A percentile compares a stretch with the other conserved stretches of the same genome.
These are phyloP conservation scores for Minunthozetes semirufus DNA, from an alignment of 2,888 invertebrate genomes.

Conservation along the genomic window DNA sequence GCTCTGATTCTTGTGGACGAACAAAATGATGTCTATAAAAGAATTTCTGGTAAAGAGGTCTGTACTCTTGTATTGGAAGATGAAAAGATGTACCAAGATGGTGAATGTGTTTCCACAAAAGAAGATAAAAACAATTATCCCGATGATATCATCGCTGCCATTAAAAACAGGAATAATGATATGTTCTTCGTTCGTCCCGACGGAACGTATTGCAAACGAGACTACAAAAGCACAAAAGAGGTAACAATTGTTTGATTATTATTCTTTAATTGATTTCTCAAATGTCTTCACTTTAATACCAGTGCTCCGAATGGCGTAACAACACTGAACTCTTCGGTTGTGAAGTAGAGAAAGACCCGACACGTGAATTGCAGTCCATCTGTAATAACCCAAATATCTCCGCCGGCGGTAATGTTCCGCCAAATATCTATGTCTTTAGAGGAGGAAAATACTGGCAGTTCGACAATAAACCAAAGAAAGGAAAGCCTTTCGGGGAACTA, in stretches of 20 bases:
- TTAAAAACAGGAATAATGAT: not conserved
- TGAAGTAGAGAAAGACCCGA: not conserved
- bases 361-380: not conserved
- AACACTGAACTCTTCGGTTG: constrained; percentile 8
- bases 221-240: not conserved
- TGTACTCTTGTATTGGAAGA: constrained; percentile 1
- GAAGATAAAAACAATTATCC: constrained; percentile 8
- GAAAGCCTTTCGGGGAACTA: not conserved
- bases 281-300: not conserved
- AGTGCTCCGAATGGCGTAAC: constrained; percentile 5
- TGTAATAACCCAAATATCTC: not conserved
- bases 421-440: constrained; percentile 4
- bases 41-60: not conserved
- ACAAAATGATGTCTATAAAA: not conserved
- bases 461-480: not conserved
- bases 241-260: not conserved
- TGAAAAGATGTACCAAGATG: not conserved
- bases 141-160: not conserved
- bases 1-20: not conserved
- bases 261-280: not conserved
- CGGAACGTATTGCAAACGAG: not conserved
- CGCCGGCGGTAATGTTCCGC: not conserved
- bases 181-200: not conserved
- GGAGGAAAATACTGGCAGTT: constrained; percentile 19
- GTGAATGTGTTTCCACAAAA: not conserved